Conservation (phyloP, 2,888 invertebrate species). For the Eustalomyia histrio region DNA sequence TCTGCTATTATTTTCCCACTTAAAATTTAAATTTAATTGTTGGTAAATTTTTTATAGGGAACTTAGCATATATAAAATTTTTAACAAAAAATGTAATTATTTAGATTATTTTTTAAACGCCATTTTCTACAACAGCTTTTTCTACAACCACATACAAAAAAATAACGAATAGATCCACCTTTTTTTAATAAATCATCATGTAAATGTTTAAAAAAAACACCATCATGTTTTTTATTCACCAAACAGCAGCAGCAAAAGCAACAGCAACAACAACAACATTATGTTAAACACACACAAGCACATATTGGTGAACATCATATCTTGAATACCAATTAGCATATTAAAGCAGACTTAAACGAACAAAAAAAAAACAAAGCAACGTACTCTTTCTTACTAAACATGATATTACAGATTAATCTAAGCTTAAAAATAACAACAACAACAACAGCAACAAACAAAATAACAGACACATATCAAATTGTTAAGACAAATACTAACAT, state of each 20-base stretch:
- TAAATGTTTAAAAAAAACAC: neutral
- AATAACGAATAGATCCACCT: neutral
- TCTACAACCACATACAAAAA: neutral
- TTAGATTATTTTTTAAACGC: too few relatives aligned
- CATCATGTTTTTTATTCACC: neutral
- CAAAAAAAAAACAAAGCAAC: constrained; percentile 9
- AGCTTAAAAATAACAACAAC: neutral
- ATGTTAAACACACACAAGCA: constrained; percentile 2
- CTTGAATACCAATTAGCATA: constrained; percentile 21
- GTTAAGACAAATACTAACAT: constrained; percentile 2
- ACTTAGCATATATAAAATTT: too few relatives aligned
- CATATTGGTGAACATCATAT: neutral
- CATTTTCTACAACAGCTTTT: neutral
- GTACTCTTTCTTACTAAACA: neutral
- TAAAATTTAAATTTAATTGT: too few relatives aligned
- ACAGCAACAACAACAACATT: neutral
- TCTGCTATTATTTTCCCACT: too few relatives aligned
- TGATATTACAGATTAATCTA: neutral
- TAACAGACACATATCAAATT: constrained; percentile 2
- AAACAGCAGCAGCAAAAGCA: neutral
- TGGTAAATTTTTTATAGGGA: too few relatives aligned
- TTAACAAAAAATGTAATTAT: too few relatives aligned
- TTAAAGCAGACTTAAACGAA: neutral
- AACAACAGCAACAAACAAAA: neutral
- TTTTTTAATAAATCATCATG: constrained; percentile 3